Conservation (phyloP, 2,888 invertebrate genomes). For the Nomada hirtipes region DNA sequence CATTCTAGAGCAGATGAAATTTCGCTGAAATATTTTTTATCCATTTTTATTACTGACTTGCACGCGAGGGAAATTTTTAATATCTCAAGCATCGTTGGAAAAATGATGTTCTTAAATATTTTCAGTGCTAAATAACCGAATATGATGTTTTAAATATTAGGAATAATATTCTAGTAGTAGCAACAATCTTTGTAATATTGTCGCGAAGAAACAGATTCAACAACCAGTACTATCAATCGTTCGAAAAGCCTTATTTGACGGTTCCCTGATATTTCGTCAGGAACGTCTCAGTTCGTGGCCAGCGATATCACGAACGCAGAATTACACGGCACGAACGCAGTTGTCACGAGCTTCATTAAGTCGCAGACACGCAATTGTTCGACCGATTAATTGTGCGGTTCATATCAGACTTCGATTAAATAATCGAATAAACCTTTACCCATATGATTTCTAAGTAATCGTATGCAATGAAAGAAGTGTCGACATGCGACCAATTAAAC, state of each 20-base stretch:
- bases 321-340: constrained; percentile 33
- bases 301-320: constrained; percentile 35
- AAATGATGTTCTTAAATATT: too few relatives aligned
- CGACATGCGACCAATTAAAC: not conserved
- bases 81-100: too few relatives aligned
- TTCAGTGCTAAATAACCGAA: too few relatives aligned
- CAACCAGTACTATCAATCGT: not conserved
- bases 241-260: not conserved
- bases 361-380: constrained; percentile 36
- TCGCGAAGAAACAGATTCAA: too few relatives aligned
- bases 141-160: too few relatives aligned
- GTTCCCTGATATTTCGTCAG: constrained; percentile 11
- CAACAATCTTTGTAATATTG: too few relatives aligned
- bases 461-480: not conserved
- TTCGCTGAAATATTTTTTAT: not conserved
- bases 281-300: constrained; percentile 10
- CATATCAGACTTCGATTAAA: constrained; percentile 5
- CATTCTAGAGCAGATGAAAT: not conserved
- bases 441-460: not conserved
- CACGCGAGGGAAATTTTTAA: too few relatives aligned
- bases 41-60: too few relatives aligned
- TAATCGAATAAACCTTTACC: not conserved
- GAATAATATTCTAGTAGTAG: too few relatives aligned
- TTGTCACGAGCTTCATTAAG: constrained; percentile 36
- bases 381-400: constrained; percentile 30